A percentile compares a stretch with the other conserved stretches of the same genome.
phyloP scores from a whole-genome alignment of 2,797 vertebrate genomes.

The Etheostoma perlongum region DNA sequence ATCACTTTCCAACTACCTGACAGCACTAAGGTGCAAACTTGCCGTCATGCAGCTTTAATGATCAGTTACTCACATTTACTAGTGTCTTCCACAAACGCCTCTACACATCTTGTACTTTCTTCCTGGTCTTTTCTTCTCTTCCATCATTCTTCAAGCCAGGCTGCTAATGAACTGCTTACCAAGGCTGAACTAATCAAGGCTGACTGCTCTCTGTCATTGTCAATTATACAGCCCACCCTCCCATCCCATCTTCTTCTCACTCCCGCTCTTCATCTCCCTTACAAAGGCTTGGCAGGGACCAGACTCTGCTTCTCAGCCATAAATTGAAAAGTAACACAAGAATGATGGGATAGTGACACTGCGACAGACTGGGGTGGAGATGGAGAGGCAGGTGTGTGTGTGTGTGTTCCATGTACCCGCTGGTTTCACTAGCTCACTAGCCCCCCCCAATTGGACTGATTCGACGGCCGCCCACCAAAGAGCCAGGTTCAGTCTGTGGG shows the following conservation, averaged over 20 bases:
- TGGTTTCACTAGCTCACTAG: constrained; percentile 22
- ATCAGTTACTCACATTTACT: constrained; percentile 14
- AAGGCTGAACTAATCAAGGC: constrained; percentile 86
- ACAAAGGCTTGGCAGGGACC: constrained; percentile 74
- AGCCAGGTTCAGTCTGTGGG: too few species aligned
- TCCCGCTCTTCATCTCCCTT: constrained; percentile 61
- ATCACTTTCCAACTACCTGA: not conserved
- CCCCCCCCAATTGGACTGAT: too few species aligned
- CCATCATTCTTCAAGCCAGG: constrained; percentile 62
- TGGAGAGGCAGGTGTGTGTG: constrained; percentile 1
- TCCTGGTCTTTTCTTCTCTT: constrained; percentile 43
- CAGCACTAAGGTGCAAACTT: constrained; percentile 5
- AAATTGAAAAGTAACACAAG: constrained; percentile 83
- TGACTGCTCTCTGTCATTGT: constrained; percentile 88
- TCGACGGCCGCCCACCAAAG: too few species aligned
- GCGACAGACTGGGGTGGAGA: constrained; percentile 33
- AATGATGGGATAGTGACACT: constrained; percentile 57
- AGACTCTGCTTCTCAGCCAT: constrained; percentile 70
- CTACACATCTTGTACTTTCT: constrained; percentile 49
- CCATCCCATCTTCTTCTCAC: constrained; percentile 59
- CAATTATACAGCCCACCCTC: constrained; percentile 82
- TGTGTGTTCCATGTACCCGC: constrained; percentile 29
- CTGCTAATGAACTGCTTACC: constrained; percentile 86
- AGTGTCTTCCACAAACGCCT: constrained; percentile 36
- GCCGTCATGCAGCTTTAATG: constrained; percentile 17